These are phyloP conservation scores for Callorhinus ursinus DNA, from an alignment of 2,113 vertebrate genomes.

Conservation along the genomic window DNA sequence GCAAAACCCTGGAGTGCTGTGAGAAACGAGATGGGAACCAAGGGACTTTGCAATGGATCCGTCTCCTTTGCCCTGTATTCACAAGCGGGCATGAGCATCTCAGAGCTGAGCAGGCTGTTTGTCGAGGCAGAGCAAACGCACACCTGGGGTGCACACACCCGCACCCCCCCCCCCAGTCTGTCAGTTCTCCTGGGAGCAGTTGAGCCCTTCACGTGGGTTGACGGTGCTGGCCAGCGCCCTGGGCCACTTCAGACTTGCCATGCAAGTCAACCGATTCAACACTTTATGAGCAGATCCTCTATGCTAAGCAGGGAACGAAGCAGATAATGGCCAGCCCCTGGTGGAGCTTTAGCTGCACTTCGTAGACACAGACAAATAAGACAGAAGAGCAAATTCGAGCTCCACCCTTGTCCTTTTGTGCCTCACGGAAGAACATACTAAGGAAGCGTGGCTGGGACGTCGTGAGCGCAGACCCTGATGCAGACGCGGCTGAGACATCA, in stretches of 20 bases:
- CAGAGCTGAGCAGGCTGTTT: fast-evolving
- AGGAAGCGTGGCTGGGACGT: no score
- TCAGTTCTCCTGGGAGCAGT: fast-evolving
- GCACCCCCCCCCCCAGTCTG: fast-evolving
- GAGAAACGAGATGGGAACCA: fast-evolving
- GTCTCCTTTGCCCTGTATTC: background rate
- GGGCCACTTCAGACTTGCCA: fast-evolving
- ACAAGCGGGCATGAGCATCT: fast-evolving
- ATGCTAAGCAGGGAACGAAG: background rate
- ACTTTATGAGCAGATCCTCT: background rate
- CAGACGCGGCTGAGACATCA: background rate
- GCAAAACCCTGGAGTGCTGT: fast-evolving
- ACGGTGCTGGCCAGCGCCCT: fast-evolving
- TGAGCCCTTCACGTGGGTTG: fast-evolving
- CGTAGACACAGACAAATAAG: background rate
- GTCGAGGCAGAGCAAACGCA: background rate
- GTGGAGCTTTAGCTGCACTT: fast-evolving
- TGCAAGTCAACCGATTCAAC: fast-evolving
- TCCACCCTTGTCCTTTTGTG: fast-evolving
- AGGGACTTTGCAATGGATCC: fast-evolving
- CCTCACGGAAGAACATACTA: fast-evolving
- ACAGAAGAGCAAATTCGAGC: background rate
- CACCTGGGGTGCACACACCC: fast-evolving
- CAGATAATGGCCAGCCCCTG: fast-evolving
- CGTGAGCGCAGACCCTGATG: background rate